These are phyloP conservation scores for Amazonetta brasiliensis DNA, from an alignment of 2,797 vertebrate species.

Conservation along the genomic window DNA sequence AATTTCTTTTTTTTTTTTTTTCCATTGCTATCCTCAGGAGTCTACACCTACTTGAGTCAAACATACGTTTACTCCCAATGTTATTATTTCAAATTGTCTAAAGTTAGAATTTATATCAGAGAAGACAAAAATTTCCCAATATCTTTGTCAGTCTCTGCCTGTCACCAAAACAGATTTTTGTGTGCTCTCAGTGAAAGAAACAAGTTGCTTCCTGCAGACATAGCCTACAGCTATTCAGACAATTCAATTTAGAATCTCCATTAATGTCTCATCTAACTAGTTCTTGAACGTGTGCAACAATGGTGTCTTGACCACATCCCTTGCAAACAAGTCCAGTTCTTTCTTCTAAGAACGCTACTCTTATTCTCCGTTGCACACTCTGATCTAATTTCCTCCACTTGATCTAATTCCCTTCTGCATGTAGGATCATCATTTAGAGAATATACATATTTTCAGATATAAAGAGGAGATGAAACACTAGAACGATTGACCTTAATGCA, in stretches of 20 bases:
- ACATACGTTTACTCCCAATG: background rate
- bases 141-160: background rate
- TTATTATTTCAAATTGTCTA: background rate
- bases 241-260: conserved; percentile 37
- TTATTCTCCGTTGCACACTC: background rate
- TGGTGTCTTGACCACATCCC: background rate
- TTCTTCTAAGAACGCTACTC: conserved; percentile 10
- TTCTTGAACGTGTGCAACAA: background rate
- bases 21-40: background rate
- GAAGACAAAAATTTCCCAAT: background rate
- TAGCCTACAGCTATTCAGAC: conserved; percentile 10
- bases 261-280: conserved; percentile 4
- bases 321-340: background rate
- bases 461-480: background rate
- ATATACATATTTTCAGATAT: conserved; percentile 13
- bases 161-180: conserved; percentile 15
- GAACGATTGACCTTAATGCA: background rate
- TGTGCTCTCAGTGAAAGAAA: background rate
- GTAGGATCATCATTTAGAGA: background rate
- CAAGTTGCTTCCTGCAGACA: background rate
- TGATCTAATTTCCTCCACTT: conserved; percentile 9
- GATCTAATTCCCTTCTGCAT: conserved; percentile 11
- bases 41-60: background rate
- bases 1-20: background rate
- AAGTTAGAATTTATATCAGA: background rate